These are phyloP conservation scores for Lepas anatifera DNA, from an alignment of 2,888 invertebrate genomes.

Conservation along the genomic window DNA sequence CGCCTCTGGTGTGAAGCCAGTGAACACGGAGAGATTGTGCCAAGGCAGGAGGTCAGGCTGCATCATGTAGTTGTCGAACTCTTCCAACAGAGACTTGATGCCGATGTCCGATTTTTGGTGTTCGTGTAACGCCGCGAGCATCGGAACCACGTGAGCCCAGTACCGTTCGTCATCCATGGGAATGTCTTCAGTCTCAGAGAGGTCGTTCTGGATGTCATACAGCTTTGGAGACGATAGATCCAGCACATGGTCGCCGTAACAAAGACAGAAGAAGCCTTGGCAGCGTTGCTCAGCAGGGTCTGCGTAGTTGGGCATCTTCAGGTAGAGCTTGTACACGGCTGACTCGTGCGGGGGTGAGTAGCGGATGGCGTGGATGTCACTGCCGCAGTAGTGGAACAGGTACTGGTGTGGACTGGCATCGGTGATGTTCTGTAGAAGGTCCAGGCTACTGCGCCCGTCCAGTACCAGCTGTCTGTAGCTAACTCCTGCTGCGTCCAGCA, in stretches of 20 bases:
- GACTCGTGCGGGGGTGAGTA: neutral
- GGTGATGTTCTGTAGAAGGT: no score
- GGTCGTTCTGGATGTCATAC: conserved; percentile 20
- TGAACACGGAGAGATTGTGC: no score
- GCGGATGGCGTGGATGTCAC: conserved; percentile 10
- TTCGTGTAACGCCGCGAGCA: neutral
- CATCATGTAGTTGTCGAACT: neutral
- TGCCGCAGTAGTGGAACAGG: conserved; percentile 13
- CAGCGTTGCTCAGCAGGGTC: conserved; percentile 20
- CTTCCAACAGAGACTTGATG: neutral
- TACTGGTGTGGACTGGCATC: neutral
- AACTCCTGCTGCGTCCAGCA: conserved; percentile 31
- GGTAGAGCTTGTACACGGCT: conserved; percentile 21
- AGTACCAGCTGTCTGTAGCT: conserved; percentile 14
- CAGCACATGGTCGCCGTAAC: conserved; percentile 18
- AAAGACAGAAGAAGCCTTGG: conserved; percentile 17
- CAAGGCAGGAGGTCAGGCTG: neutral
- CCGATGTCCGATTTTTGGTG: neutral
- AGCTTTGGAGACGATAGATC: conserved; percentile 19
- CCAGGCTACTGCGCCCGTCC: conserved; percentile 13
- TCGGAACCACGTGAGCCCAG: neutral
- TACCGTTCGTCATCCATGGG: neutral
- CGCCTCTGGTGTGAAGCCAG: no score
- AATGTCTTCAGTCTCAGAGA: conserved; percentile 14
- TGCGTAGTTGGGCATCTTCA: conserved; percentile 15